Evolutionary conservation across 2,797 vertebrate genomes (phyloP).

Genomic region (Ctenosaura bakeri): DNA sequence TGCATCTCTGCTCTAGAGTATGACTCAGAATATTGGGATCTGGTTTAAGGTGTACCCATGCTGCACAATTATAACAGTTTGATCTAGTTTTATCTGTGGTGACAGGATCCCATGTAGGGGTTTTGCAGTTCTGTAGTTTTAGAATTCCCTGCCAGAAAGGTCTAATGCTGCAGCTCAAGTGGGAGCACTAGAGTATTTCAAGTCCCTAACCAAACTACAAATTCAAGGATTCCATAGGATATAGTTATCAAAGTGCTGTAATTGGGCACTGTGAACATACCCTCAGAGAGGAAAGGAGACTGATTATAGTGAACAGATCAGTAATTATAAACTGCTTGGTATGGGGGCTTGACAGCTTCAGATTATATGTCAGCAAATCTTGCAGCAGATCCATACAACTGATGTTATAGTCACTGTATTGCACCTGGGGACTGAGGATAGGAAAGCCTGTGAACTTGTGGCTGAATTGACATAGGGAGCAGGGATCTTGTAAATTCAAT

Average conservation of each 20-base stretch:
- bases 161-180: no score
- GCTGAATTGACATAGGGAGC: neutral
- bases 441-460: neutral
- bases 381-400: neutral
- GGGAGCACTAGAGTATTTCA: no score
- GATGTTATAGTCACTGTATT: neutral
- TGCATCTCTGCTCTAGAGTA: neutral
- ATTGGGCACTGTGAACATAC: no score
- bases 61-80: neutral
- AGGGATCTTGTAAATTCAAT: neutral
- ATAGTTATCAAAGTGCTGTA: neutral
- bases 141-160: neutral
- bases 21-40: neutral
- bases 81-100: neutral
- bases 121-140: neutral
- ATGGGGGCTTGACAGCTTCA: neutral
- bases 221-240: neutral
- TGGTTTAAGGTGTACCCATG: neutral
- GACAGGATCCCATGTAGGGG: no score
- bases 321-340: neutral
- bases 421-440: neutral
- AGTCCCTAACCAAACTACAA: neutral
- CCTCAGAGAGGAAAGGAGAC: no score
- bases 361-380: neutral
- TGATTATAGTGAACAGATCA: neutral